These are phyloP conservation scores for Ctenicera cuprea DNA, from an alignment of 2,888 invertebrate species.

Conservation along the genomic window DNA sequence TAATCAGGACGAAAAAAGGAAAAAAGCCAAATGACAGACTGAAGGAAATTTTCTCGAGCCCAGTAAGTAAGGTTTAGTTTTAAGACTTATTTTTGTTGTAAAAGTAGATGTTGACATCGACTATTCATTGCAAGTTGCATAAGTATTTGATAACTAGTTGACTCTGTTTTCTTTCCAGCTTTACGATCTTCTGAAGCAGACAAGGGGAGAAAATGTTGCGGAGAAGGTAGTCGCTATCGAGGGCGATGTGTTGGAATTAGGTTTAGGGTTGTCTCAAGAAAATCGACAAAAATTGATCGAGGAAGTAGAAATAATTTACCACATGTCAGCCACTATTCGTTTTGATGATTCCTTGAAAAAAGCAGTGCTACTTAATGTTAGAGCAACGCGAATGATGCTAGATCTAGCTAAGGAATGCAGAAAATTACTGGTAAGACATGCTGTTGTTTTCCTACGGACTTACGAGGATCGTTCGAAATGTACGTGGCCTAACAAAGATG, in stretches of 20 bases:
- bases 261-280: conserved; percentile 81
- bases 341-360: conserved; percentile 94
- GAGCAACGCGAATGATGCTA: conserved; percentile 92
- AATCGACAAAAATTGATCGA: conserved; percentile 80
- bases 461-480: no score
- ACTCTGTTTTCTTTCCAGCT: conserved; percentile 75
- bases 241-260: conserved; percentile 60
- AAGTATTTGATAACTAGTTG: not conserved
- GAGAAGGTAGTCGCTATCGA: conserved; percentile 72
- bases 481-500: no score
- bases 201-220: conserved; percentile 76
- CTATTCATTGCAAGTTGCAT: no score
- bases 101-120: no score
- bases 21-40: conserved; percentile 85
- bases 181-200: conserved; percentile 78
- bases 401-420: conserved; percentile 87
- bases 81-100: not conserved
- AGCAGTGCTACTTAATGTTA: conserved; percentile 93
- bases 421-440: conserved; percentile 82
- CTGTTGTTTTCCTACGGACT: no score
- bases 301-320: conserved; percentile 78
- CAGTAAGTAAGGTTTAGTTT: conserved; percentile 81
- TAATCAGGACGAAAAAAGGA: conserved; percentile 90
- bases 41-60: conserved; percentile 81
- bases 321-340: conserved; percentile 77